Conservation (phyloP, 2,113 vertebrate genomes). For the Equus przewalskii region DNA sequence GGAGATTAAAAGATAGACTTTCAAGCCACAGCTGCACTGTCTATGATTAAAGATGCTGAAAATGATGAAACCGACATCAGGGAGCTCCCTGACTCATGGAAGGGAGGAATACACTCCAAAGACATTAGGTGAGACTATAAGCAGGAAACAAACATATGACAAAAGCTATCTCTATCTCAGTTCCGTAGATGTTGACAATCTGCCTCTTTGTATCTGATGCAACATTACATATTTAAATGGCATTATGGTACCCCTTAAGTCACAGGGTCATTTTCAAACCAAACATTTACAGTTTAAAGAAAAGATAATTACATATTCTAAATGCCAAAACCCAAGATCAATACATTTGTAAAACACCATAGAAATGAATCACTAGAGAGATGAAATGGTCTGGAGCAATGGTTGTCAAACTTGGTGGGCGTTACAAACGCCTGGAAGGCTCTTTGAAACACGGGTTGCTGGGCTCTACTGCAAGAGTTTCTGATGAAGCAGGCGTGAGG, state of each 20-base stretch:
- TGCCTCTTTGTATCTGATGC: neutral
- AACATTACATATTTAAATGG: neutral
- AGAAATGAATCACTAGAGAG: neutral
- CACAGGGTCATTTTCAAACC: neutral
- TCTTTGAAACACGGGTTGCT: neutral
- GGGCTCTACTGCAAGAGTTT: neutral
- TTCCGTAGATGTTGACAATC: conserved; percentile 3
- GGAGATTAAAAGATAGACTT: neutral
- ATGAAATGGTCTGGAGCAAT: neutral
- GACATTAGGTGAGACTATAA: neutral
- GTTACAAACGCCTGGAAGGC: neutral
- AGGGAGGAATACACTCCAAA: neutral
- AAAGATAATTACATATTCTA: neutral
- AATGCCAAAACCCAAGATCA: neutral
- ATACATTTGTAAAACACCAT: neutral
- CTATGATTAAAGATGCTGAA: neutral
- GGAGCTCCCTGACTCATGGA: neutral
- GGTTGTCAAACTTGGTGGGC: neutral
- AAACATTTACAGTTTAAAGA: neutral
- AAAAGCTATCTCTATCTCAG: neutral
- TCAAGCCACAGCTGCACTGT: neutral
- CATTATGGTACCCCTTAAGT: neutral
- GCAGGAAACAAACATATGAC: neutral
- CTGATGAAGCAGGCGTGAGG: neutral
- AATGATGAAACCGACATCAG: neutral